Percentiles rank a stretch among this genome's conserved stretches.
phyloP scores from a whole-genome alignment of 2,888 invertebrate genomes.

The Caenorhabditis macrosperma region DNA sequence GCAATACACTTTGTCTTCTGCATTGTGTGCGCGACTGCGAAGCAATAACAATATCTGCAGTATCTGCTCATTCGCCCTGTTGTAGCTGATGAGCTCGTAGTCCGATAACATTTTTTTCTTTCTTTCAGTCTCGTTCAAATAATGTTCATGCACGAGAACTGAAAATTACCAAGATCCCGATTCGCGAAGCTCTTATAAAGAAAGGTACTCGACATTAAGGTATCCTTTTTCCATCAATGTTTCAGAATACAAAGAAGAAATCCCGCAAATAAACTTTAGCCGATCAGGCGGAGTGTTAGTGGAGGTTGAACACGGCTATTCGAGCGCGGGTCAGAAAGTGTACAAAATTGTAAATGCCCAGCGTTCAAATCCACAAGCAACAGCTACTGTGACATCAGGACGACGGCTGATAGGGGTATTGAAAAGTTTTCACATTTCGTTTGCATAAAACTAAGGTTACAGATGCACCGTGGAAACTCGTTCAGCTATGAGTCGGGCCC shows the following conservation, averaged over 20 bases:
- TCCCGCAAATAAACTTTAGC: not conserved
- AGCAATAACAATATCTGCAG: constrained; percentile 58
- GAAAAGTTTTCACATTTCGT: not conserved
- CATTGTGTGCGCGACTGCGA: constrained; percentile 50
- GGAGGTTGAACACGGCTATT: constrained; percentile 22
- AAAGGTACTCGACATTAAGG: too few relatives aligned
- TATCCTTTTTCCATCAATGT: too few relatives aligned
- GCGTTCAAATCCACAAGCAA: constrained; percentile 4
- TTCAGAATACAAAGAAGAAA: constrained; percentile 7
- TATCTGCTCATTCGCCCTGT: constrained; percentile 58
- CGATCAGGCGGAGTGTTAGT: constrained; percentile 17
- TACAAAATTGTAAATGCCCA: constrained; percentile 34
- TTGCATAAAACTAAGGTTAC: not conserved
- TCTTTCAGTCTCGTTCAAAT: constrained; percentile 29
- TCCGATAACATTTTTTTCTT: constrained; percentile 54
- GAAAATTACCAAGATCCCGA: not conserved
- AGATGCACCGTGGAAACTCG: constrained; percentile 1
- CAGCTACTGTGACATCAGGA: constrained; percentile 2
- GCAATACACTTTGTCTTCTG: constrained; percentile 37
- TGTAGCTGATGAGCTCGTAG: constrained; percentile 58
- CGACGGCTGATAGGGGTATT: constrained; percentile 2
- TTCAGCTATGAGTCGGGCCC: constrained; percentile 28
- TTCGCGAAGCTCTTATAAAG: constrained; percentile 13
- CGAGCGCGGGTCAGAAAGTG: constrained; percentile 23
- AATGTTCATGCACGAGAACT: not conserved